phyloP scores from a whole-genome alignment of 1,140 invertebrate species.

The Drosophila nigromelanica region DNA sequence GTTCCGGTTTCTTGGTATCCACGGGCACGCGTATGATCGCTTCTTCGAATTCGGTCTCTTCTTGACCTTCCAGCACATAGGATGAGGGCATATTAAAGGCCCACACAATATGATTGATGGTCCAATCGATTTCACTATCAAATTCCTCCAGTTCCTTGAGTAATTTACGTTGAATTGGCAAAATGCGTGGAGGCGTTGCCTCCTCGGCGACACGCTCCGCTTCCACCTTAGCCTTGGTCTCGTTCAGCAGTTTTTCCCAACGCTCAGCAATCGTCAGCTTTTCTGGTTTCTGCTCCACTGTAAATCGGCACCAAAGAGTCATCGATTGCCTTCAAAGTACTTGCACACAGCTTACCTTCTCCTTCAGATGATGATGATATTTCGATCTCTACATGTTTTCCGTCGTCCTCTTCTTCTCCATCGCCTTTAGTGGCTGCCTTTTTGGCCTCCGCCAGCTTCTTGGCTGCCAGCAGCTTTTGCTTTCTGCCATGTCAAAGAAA shows the following conservation, averaged over 20 bases:
- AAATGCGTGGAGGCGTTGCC: slow-evolving; percentile 54
- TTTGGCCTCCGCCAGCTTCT: slow-evolving; percentile 55
- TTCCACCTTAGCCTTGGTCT: slow-evolving; percentile 74
- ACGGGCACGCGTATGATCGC: slow-evolving; percentile 84
- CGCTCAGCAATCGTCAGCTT: slow-evolving; percentile 73
- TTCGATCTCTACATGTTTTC: slow-evolving; percentile 25
- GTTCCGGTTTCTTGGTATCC: slow-evolving; percentile 83
- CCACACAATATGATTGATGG: slow-evolving; percentile 88
- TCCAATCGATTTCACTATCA: slow-evolving; percentile 82
- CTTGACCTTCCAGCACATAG: slow-evolving; percentile 84
- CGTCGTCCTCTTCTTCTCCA: slow-evolving; percentile 50
- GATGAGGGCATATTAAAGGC: slow-evolving; percentile 88
- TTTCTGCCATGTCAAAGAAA: slow-evolving; percentile 47
- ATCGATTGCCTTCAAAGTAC: not conserved
- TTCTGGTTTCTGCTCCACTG: slow-evolving; percentile 54
- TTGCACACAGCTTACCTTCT: slow-evolving; percentile 49
- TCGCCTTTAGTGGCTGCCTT: slow-evolving; percentile 6
- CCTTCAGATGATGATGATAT: slow-evolving; percentile 68
- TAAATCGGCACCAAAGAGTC: slow-evolving; percentile 8
- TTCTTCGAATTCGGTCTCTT: slow-evolving; percentile 84
- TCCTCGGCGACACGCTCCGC: slow-evolving; percentile 62
- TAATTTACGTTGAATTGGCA: slow-evolving; percentile 63
- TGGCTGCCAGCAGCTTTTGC: slow-evolving; percentile 57
- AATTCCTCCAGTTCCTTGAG: slow-evolving; percentile 74
- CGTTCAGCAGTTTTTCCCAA: slow-evolving; percentile 74